Evolutionary conservation across 2,888 invertebrate genomes (phyloP), one percentile per base, ranked within the genome.

Genomic region (Creontiades dilutus): DNA sequence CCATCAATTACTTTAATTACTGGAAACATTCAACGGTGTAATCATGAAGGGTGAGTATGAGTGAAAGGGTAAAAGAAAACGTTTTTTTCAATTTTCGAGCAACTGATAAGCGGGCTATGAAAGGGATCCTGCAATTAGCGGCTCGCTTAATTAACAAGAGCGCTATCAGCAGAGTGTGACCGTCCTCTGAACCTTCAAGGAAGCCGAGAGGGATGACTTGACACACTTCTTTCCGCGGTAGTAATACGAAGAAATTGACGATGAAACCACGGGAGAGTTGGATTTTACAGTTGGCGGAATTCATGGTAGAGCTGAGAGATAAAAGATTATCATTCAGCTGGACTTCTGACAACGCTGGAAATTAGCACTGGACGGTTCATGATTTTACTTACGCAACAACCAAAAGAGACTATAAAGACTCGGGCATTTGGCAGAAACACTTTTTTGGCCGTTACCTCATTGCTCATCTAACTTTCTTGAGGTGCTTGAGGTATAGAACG

Each of bases 111-210:
- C 68, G 23, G 27, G 68, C 23, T 68, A 68, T 68, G 68, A 68
- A n/a, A 23, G 12, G 19, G 68, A 68, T 68, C 68, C 68, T 68
- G 23, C 68, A 68, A 68, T 68, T 68, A 68, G 68, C 23, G 68
- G 68, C 68, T 27, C 14, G 11, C 68, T 68, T 23, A 68, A 68
- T 68, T 23, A 68, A 68, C 27, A 19, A 23, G 68, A 13, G 68
- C 68, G 68, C 68, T 68, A 68, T 68, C 68, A 68, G 68, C 68
- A 68, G 68, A 68, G 68, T 68, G 68, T 23, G 68, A 68, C 23
- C 68, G 23, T 23, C 23, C 68, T 23, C 23, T 68, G 68, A 68
- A 23, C 68, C 23, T 27, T 68, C 68, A 68, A 52, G 68, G 68
- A 68, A 23, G 68, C 61, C 13, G 52, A 52, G 13, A 52, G 52